Conservation (phyloP, 2,888 invertebrate species). For the Cataglyphis livida region DNA sequence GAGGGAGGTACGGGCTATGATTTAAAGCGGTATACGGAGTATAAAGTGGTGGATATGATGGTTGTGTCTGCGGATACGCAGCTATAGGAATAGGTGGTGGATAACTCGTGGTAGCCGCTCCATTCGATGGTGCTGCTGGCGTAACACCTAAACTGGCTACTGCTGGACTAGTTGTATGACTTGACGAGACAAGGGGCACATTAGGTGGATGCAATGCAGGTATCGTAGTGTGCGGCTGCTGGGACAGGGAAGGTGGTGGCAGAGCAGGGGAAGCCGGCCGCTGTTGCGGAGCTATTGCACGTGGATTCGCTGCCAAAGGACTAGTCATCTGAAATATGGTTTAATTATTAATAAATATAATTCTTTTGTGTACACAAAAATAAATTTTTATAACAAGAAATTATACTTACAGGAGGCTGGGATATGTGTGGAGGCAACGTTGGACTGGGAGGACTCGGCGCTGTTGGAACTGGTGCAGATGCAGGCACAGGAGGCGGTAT, state of each 20-base stretch:
- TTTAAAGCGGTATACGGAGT: constrained; percentile 92
- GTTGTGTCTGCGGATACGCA: constrained; percentile 85
- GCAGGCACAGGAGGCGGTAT: constrained; percentile 91
- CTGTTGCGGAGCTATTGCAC: constrained; percentile 87
- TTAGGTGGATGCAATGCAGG: constrained; percentile 85
- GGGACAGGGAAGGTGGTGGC: constrained; percentile 83
- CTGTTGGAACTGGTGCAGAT: constrained; percentile 89
- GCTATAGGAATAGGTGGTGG: constrained; percentile 84
- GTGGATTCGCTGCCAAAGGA: constrained; percentile 85
- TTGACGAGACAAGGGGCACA: constrained; percentile 84
- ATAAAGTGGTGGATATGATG: constrained; percentile 90
- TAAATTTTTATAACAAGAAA: constrained; percentile 11
- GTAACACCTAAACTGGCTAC: constrained; percentile 87
- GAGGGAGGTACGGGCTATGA: constrained; percentile 91
- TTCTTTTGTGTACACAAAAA: background rate
- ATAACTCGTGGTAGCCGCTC: constrained; percentile 83
- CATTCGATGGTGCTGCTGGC: constrained; percentile 87
- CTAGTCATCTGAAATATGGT: constrained; percentile 82
- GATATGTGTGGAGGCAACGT: constrained; percentile 86
- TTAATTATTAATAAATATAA: constrained; percentile 1
- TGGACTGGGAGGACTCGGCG: constrained; percentile 89
- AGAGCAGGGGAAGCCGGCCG: constrained; percentile 87
- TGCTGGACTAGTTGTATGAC: constrained; percentile 85
- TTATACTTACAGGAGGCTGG: constrained; percentile 84
- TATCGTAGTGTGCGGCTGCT: constrained; percentile 83